A percentile compares a stretch with the other conserved stretches of the same genome.
Evolutionary conservation across 2,888 invertebrate species (phyloP).

Genomic region (Nymphalis polychloros): DNA sequence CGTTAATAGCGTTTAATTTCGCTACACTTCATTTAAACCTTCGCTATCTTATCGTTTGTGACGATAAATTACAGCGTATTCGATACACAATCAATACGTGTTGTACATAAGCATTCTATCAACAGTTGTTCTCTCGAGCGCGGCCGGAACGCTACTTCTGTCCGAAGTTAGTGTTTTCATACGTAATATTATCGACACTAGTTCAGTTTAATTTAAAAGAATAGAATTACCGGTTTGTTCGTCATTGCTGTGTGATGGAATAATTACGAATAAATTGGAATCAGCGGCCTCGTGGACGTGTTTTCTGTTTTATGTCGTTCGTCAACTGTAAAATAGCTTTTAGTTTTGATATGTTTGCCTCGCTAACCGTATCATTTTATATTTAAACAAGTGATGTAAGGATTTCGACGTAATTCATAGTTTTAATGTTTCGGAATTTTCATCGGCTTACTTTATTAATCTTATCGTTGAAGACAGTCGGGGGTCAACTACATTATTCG

Average conservation of each 20-base stretch:
- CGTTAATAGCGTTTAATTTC: constrained; percentile 28
- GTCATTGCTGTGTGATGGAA: constrained; percentile 21
- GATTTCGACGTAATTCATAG: constrained; percentile 14
- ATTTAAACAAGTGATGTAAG: constrained; percentile 23
- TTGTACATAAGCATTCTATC: constrained; percentile 59
- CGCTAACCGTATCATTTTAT: constrained; percentile 14
- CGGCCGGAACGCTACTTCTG: constrained; percentile 59
- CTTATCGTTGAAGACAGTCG: constrained; percentile 35
- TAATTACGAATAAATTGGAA: constrained; percentile 27
- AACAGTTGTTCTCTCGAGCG: constrained; percentile 71
- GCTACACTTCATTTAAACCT: constrained; percentile 30
- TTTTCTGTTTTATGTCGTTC: constrained; percentile 21
- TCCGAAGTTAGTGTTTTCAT: constrained; percentile 42
- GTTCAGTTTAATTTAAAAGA: constrained; percentile 30
- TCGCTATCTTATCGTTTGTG: constrained; percentile 66
- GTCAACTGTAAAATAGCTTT: constrained; percentile 17
- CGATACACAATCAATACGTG: constrained; percentile 73
- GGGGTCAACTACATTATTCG: constrained; percentile 29
- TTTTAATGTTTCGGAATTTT: constrained; percentile 17
- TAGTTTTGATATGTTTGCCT: constrained; percentile 16
- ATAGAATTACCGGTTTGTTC: constrained; percentile 21
- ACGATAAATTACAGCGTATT: constrained; percentile 73
- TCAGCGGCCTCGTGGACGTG: constrained; percentile 23
- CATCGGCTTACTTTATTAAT: constrained; percentile 30
- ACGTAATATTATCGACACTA: constrained; percentile 33